Evolutionary conservation across 2,888 invertebrate genomes (phyloP).

Genomic region (Amblyteles armatorius): DNA sequence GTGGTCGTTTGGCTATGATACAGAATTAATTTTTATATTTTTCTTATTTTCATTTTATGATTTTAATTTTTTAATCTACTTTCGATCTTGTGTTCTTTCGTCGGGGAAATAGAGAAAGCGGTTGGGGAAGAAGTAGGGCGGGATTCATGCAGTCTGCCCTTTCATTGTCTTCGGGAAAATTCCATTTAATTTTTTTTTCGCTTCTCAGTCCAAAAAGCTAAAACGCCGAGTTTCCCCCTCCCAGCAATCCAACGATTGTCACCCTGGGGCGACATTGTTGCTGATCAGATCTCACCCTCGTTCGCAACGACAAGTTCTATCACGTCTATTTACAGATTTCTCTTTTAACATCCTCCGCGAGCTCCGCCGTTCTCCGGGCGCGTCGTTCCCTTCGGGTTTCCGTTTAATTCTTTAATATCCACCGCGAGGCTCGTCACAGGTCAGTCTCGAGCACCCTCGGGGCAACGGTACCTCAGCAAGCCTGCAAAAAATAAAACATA

Average conservation of each 20-base stretch:
- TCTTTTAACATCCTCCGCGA: not conserved
- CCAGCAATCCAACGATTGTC: conserved; percentile 6
- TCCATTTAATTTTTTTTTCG: not conserved
- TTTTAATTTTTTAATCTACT: not conserved
- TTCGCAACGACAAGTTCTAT: conserved; percentile 23
- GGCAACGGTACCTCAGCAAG: conserved; percentile 78
- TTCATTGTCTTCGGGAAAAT: conserved; percentile 6
- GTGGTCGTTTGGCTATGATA: not conserved
- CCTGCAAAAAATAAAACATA: conserved; percentile 69
- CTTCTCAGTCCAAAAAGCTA: not conserved
- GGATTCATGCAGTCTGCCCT: not conserved
- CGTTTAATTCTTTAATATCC: conserved; percentile 53
- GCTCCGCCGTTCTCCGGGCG: conserved; percentile 1
- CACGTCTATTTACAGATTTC: conserved; percentile 58
- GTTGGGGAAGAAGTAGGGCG: not conserved
- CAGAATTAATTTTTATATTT: conserved; percentile 3
- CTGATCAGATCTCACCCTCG: conserved; percentile 1
- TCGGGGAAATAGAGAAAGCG: conserved; percentile 28
- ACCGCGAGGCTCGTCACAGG: conserved; percentile 72
- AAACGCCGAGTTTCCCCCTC: not conserved
- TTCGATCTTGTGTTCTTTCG: conserved; percentile 1
- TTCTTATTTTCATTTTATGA: not conserved
- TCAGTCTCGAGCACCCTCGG: conserved; percentile 77
- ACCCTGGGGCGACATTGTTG: not conserved
- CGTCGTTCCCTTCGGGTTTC: conserved; percentile 29